These are phyloP conservation scores for Sterrhoptilus dennistouni DNA, from an alignment of 2,113 vertebrate species.

Conservation along the genomic window DNA sequence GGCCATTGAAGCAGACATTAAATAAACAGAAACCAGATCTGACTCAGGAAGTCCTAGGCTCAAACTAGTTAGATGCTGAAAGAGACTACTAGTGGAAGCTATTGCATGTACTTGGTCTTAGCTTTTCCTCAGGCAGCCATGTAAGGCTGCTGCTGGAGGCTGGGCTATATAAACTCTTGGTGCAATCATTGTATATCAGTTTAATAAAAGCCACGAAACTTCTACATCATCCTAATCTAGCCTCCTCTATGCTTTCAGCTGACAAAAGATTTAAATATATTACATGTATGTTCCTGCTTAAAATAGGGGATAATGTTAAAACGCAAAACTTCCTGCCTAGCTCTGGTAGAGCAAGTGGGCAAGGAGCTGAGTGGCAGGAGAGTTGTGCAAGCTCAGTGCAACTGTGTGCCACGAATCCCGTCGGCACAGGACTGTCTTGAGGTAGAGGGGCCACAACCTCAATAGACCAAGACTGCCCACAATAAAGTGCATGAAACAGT, in stretches of 20 bases:
- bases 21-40: conserved; percentile 49
- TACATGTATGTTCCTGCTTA: background rate
- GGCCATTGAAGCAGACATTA: background rate
- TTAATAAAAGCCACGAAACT: background rate
- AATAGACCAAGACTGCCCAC: background rate
- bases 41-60: background rate
- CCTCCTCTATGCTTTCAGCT: background rate
- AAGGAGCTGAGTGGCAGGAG: background rate
- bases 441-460: background rate
- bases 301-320: conserved; percentile 10
- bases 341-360: conserved; percentile 7
- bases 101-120: background rate
- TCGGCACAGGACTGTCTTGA: rapidly evolving
- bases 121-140: background rate
- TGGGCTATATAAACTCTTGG: background rate
- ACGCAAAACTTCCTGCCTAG: conserved; percentile 32
- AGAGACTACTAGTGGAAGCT: conserved; percentile 28
- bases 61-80: conserved; percentile 1
- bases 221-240: background rate
- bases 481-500: background rate
- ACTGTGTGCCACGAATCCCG: rapidly evolving
- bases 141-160: background rate
- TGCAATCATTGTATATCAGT: background rate
- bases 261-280: background rate
- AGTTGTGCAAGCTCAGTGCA: background rate